A percentile compares a stretch with the other conserved stretches of the same genome.
Evolutionary conservation across 2,888 invertebrate genomes (phyloP).

Genomic region (Sarcophaga caerulescens): DNA sequence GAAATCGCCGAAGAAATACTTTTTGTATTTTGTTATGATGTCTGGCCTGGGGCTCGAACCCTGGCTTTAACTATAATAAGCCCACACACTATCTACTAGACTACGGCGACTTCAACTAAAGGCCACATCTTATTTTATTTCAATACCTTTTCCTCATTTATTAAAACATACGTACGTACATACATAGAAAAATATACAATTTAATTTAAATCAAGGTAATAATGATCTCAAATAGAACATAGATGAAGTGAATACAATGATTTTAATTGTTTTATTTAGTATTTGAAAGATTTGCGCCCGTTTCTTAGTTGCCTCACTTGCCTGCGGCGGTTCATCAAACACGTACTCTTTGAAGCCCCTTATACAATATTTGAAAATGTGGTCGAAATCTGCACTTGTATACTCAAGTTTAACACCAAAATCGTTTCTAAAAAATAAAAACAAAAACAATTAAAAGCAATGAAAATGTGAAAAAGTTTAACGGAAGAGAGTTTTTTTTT

Average conservation of each 20-base stretch:
- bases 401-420: not conserved
- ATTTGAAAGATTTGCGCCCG: slow-evolving; percentile 16
- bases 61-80: too few relatives aligned
- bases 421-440: not conserved
- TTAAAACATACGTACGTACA: too few relatives aligned
- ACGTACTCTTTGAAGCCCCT: slow-evolving; percentile 28
- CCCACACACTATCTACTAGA: too few relatives aligned
- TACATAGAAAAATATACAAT: too few relatives aligned
- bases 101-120: too few relatives aligned
- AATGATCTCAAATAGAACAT: not conserved
- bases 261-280: slow-evolving; percentile 21
- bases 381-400: accelerated
- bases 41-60: too few relatives aligned
- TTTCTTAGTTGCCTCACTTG: not conserved
- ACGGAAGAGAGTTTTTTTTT: too few relatives aligned
- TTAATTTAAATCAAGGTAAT: too few relatives aligned
- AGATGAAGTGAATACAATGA: not conserved
- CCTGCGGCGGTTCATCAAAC: slow-evolving; percentile 3
- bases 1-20: too few relatives aligned
- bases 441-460: not conserved
- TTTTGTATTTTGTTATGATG: too few relatives aligned
- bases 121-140: too few relatives aligned
- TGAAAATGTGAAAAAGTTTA: not conserved
- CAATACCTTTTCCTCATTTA: too few relatives aligned
- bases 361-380: not conserved